phyloP scores from a whole-genome alignment of 2,888 invertebrate genomes.

The Notodonta ziczac region DNA sequence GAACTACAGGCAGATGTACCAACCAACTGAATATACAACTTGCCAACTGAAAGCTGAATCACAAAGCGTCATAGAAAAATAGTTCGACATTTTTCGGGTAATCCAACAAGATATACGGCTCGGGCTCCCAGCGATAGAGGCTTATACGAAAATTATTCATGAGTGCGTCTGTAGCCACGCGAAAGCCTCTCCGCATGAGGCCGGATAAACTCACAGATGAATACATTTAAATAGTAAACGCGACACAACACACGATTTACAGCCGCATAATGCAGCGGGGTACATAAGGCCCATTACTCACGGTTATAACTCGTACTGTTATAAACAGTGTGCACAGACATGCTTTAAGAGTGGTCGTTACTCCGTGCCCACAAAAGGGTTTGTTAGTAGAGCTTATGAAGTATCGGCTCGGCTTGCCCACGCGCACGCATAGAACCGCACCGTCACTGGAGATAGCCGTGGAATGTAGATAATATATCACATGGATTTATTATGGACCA shows the following conservation, averaged over 20 bases:
- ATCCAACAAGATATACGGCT: constrained; percentile 30
- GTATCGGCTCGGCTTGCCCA: constrained; percentile 69
- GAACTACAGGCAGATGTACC: not conserved
- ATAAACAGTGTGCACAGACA: constrained; percentile 77
- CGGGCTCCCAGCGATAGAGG: constrained; percentile 48
- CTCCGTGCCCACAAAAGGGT: constrained; percentile 76
- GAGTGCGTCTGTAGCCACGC: constrained; percentile 62
- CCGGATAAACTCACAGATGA: constrained; percentile 79
- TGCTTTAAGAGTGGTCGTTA: constrained; percentile 72
- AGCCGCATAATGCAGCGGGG: constrained; percentile 73
- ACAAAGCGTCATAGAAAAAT: constrained; percentile 21
- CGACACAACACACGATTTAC: constrained; percentile 79
- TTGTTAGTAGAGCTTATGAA: constrained; percentile 82
- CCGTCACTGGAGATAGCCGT: constrained; percentile 29
- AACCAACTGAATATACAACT: constrained; percentile 7
- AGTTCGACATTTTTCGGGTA: constrained; percentile 26
- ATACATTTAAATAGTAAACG: constrained; percentile 84
- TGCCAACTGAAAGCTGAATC: not conserved
- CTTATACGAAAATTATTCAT: constrained; percentile 79
- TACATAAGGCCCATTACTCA: constrained; percentile 80
- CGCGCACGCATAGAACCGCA: constrained; percentile 53
- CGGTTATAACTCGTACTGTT: constrained; percentile 75
- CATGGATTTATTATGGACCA: constrained; percentile 15
- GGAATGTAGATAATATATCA: constrained; percentile 27
- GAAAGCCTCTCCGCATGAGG: constrained; percentile 78